Evolutionary conservation across 64 coral and sea anemone species (phyloP).

Genomic region (Actinia equina): DNA sequence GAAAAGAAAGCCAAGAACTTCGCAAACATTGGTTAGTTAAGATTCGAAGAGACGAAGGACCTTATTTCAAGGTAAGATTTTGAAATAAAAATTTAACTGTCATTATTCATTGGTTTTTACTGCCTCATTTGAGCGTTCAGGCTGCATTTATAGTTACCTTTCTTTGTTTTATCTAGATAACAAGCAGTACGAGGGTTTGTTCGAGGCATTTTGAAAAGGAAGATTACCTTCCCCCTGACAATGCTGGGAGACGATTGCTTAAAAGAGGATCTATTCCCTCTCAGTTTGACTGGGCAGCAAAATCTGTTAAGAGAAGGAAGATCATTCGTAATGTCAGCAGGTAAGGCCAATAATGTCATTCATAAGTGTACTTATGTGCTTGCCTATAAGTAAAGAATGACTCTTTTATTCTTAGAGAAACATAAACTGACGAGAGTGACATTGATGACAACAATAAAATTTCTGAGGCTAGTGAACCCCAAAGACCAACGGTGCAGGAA

Average conservation of each 20-base stretch:
- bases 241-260: too few relatives aligned
- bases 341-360: slow-evolving; percentile 15
- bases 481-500: slow-evolving; percentile 20
- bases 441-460: background rate
- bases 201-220: too few relatives aligned
- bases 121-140: too few relatives aligned
- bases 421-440: slow-evolving; percentile 50
- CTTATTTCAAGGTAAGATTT: slow-evolving; percentile 37
- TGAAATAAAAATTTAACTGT: slow-evolving; percentile 48
- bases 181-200: too few relatives aligned
- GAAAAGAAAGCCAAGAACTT: slow-evolving; percentile 25
- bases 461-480: background rate
- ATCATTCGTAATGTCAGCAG: slow-evolving; percentile 37
- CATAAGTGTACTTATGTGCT: background rate
- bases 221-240: too few relatives aligned
- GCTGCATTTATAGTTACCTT: too few relatives aligned
- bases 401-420: slow-evolving; percentile 20
- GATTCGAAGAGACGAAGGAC: slow-evolving; percentile 74
- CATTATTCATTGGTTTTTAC: too few relatives aligned
- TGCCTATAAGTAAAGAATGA: background rate
- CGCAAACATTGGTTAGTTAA: slow-evolving; percentile 57
- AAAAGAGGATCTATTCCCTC: slow-evolving; percentile 40
- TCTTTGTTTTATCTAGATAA: too few relatives aligned
- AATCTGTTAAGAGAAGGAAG: slow-evolving; percentile 38
- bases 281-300: slow-evolving; percentile 46